Evolutionary conservation across 2,888 invertebrate genomes (phyloP).

Genomic region (Agrochola macilenta): DNA sequence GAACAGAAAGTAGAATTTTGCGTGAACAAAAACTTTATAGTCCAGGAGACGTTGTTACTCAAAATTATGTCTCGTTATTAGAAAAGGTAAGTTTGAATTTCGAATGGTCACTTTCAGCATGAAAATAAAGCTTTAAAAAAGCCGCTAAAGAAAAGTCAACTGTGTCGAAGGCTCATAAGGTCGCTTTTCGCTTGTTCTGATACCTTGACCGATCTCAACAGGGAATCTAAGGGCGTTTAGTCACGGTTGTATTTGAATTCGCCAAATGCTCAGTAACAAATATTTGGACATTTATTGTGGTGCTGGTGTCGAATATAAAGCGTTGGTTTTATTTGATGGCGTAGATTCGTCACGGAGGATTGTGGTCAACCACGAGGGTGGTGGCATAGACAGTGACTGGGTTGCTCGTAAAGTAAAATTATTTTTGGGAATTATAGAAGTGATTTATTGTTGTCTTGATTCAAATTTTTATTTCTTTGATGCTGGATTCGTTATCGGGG

Average conservation of each 20-base stretch:
- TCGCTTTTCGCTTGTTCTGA: constrained; percentile 50
- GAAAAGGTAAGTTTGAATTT: constrained; percentile 64
- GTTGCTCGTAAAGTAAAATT: constrained; percentile 43
- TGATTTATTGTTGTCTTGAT: constrained; percentile 32
- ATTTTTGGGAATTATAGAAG: constrained; percentile 13
- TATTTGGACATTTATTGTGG: constrained; percentile 89
- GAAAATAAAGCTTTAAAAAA: constrained; percentile 7
- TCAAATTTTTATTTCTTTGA: background rate
- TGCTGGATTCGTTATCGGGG: background rate
- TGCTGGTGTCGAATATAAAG: constrained; percentile 87
- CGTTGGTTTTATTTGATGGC: constrained; percentile 82
- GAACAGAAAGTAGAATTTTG: background rate
- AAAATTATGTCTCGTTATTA: constrained; percentile 66
- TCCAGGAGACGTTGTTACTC: constrained; percentile 55
- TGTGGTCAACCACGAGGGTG: constrained; percentile 71
- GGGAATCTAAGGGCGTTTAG: constrained; percentile 86
- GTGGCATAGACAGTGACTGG: constrained; percentile 23
- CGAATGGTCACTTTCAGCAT: constrained; percentile 57
- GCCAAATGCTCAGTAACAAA: constrained; percentile 87
- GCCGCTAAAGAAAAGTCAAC: constrained; percentile 37
- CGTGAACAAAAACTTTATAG: constrained; percentile 9
- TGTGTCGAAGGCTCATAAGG: constrained; percentile 47
- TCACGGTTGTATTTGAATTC: constrained; percentile 89
- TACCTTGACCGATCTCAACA: constrained; percentile 85
- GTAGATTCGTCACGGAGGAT: constrained; percentile 81